Conservation (phyloP, 2,888 invertebrate genomes). For the Agrotis exclamationis region DNA sequence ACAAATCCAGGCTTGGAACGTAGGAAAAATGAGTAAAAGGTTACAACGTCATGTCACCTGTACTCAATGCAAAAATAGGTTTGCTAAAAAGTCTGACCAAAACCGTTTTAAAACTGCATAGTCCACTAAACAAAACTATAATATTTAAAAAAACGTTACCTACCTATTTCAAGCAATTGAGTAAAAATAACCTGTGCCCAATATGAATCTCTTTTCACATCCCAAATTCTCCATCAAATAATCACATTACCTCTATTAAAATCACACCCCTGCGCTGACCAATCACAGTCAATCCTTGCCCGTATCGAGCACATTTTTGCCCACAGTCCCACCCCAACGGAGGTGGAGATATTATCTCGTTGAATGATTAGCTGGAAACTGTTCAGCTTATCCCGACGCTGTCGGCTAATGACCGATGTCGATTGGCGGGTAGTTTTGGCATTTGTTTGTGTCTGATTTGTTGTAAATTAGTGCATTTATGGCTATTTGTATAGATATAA, state of each 20-base stretch:
- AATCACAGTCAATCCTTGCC: conserved; percentile 1
- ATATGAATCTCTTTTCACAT: neutral
- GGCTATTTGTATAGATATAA: neutral
- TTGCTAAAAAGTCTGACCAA: too few relatives aligned
- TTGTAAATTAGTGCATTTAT: neutral
- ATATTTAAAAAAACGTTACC: too few relatives aligned
- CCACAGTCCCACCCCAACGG: conserved; percentile 32
- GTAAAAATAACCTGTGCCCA: too few relatives aligned
- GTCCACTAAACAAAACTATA: too few relatives aligned
- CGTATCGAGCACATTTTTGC: conserved; percentile 14
- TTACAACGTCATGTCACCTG: too few relatives aligned
- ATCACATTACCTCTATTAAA: neutral
- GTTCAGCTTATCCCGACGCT: conserved; percentile 49
- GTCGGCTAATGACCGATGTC: conserved; percentile 41
- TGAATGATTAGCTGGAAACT: conserved; percentile 66
- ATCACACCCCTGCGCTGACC: neutral
- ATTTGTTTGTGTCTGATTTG: conserved; percentile 11
- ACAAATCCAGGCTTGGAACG: too few relatives aligned
- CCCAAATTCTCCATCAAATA: neutral
- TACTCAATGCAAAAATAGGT: too few relatives aligned
- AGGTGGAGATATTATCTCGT: conserved; percentile 62
- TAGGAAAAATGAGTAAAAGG: too few relatives aligned
- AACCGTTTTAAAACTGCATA: too few relatives aligned
- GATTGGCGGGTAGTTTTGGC: conserved; percentile 21
- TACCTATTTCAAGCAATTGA: too few relatives aligned